Conservation (phyloP, 1,140 invertebrate genomes). For the Cherax destructor region DNA sequence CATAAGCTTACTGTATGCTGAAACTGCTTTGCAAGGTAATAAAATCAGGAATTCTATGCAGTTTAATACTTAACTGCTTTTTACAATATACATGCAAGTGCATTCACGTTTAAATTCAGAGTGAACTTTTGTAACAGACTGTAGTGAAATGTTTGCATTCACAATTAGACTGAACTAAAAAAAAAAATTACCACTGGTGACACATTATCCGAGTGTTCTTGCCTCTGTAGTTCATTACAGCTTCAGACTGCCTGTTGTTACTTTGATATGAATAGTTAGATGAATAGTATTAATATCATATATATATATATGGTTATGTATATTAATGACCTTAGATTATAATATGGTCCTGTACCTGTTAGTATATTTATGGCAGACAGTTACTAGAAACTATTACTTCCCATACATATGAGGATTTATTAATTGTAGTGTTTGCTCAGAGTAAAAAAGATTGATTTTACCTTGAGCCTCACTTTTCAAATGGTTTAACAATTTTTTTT, state of each 20-base stretch:
- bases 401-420: slow-evolving; percentile 36
- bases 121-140: slow-evolving; percentile 62
- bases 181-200: slow-evolving; percentile 47
- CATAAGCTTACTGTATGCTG: slow-evolving; percentile 32
- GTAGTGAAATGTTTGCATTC: slow-evolving; percentile 52
- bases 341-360: slow-evolving; percentile 65
- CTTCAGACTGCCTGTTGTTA: slow-evolving; percentile 68
- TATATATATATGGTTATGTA: slow-evolving; percentile 67
- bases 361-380: slow-evolving; percentile 54
- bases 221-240: slow-evolving; percentile 64
- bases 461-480: slow-evolving; percentile 13
- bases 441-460: slow-evolving; percentile 46
- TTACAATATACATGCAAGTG: slow-evolving; percentile 35
- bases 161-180: slow-evolving; percentile 32
- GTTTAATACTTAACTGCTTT: neutral
- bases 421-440: slow-evolving; percentile 50
- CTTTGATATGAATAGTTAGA: slow-evolving; percentile 66
- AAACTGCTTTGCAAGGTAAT: slow-evolving; percentile 51
- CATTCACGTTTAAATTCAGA: slow-evolving; percentile 61
- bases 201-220: slow-evolving; percentile 55
- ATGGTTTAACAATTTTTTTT: neutral
- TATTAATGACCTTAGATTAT: slow-evolving; percentile 58
- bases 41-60: slow-evolving; percentile 18
- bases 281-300: slow-evolving; percentile 63
- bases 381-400: slow-evolving; percentile 58